Conservation (phyloP, 2,888 invertebrate genomes). For the Caenorhabditis sp. region DNA sequence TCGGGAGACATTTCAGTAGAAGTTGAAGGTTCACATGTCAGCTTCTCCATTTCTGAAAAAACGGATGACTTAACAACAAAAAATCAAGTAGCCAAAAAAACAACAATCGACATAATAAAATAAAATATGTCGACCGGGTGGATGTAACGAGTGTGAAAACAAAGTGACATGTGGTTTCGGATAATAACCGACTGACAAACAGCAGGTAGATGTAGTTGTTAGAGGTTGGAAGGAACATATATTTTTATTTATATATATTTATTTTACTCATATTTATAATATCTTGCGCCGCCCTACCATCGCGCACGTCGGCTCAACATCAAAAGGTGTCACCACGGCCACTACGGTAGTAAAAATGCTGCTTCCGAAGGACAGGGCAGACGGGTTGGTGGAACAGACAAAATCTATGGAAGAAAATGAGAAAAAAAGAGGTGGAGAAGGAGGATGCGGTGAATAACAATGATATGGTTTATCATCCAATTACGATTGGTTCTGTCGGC, state of each 20-base stretch:
- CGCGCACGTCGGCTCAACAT: constrained; percentile 44
- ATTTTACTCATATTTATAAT: constrained; percentile 1
- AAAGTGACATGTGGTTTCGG: constrained; percentile 47
- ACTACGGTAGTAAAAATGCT: constrained; percentile 42
- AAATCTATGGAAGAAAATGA: not conserved
- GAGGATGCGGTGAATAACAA: not conserved
- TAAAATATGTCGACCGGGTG: not conserved
- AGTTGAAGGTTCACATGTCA: constrained; percentile 42
- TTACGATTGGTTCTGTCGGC: not conserved
- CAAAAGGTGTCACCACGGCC: constrained; percentile 46
- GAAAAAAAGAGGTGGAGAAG: constrained; percentile 1
- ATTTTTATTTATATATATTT: constrained; percentile 6
- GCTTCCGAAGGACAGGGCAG: constrained; percentile 4
- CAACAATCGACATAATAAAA: not conserved
- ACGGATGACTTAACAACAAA: too few relatives aligned
- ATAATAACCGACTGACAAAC: constrained; percentile 47
- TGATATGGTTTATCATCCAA: constrained; percentile 1
- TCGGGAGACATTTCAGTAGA: constrained; percentile 13
- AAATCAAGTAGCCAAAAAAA: not conserved
- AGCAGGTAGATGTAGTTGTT: constrained; percentile 28
- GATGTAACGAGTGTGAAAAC: constrained; percentile 43
- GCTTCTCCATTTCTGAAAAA: too few relatives aligned
- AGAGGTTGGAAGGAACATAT: not conserved
- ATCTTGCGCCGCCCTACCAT: constrained; percentile 3
- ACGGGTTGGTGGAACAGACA: not conserved